Evolutionary conservation across 1,140 invertebrate species (phyloP).

Genomic region (Lepidurus apus): DNA sequence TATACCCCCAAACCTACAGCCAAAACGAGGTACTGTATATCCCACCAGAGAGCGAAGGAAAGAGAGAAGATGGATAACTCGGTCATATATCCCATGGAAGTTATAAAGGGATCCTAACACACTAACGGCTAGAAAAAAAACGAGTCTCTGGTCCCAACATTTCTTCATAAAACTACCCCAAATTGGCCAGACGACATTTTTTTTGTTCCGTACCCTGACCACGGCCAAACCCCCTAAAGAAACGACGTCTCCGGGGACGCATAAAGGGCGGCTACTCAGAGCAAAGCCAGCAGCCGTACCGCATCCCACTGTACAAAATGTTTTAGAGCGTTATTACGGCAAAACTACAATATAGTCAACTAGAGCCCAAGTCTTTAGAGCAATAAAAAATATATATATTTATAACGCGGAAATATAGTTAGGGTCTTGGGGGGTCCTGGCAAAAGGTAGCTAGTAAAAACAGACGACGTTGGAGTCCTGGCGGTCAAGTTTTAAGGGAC

Average conservation of each 20-base stretch:
- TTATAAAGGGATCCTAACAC: slow-evolving; percentile 9
- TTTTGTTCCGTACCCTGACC: background rate
- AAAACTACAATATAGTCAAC: too few species aligned
- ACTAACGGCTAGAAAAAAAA: background rate
- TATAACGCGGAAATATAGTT: too few species aligned
- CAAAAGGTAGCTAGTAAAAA: too few species aligned
- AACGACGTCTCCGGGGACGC: background rate
- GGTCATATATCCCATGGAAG: background rate
- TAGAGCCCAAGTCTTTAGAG: too few species aligned
- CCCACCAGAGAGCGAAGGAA: background rate
- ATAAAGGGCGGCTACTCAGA: background rate
- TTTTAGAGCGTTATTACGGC: background rate
- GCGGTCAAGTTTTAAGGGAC: too few species aligned
- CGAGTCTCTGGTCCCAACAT: background rate
- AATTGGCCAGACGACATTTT: slow-evolving; percentile 6
- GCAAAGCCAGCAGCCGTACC: too few species aligned
- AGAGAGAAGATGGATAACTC: background rate
- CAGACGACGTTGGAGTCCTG: too few species aligned
- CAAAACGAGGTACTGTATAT: background rate
- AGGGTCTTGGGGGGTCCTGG: too few species aligned
- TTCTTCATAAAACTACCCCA: slow-evolving; percentile 11
- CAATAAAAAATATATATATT: too few species aligned
- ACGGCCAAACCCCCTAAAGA: background rate
- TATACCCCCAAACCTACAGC: background rate
- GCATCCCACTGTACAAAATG: background rate